Conservation (phyloP, 2,797 vertebrate genomes). For the Acanthurus leucopareius region DNA sequence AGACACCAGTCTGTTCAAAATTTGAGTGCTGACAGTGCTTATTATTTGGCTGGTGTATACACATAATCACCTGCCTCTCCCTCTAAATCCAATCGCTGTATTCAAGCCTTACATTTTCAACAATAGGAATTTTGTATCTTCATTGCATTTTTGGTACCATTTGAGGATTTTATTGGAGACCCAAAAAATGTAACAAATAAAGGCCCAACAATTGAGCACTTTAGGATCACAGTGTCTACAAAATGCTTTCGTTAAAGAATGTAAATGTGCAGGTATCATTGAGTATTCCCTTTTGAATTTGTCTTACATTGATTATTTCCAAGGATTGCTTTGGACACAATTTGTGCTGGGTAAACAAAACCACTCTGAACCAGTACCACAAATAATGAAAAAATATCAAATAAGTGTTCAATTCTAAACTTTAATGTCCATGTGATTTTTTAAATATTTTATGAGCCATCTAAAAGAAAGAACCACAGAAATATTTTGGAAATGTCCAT, state of each 20-base stretch:
- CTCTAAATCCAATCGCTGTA: not conserved
- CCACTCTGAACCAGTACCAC: not conserved
- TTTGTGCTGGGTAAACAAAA: not conserved
- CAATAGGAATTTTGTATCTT: not conserved
- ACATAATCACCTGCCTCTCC: not conserved
- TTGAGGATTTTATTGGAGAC: not conserved
- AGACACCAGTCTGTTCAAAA: not conserved
- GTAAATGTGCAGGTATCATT: not conserved
- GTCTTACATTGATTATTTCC: not conserved
- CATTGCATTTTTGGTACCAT: not conserved
- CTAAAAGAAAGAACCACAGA: not conserved
- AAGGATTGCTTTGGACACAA: not conserved
- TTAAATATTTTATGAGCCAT: not conserved
- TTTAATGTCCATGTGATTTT: not conserved
- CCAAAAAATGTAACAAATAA: not conserved
- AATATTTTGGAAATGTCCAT: not conserved
- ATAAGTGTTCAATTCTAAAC: not conserved
- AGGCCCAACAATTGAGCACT: not conserved
- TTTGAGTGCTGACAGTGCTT: not conserved
- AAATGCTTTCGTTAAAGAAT: not conserved
- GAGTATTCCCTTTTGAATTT: not conserved
- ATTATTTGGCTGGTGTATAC: not conserved
- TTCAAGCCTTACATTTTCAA: too few species aligned
- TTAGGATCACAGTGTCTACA: constrained; percentile 4
- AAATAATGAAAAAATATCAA: not conserved